Conservation (phyloP, 2,888 invertebrate genomes). For the Zaprionus lineosus region DNA sequence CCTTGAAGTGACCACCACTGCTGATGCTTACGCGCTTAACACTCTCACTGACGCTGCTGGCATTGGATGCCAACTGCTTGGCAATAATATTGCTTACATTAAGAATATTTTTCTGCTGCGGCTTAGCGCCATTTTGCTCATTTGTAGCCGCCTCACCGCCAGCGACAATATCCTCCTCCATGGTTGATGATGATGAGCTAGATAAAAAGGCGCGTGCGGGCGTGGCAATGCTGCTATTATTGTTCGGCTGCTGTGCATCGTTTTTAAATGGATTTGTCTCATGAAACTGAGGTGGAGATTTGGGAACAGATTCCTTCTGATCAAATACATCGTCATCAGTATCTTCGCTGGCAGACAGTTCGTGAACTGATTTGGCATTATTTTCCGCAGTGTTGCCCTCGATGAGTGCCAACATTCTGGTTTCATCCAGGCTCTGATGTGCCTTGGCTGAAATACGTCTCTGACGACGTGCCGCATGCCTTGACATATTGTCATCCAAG, state of each 20-base stretch:
- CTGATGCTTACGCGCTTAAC: conserved; percentile 78
- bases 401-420: conserved; percentile 82
- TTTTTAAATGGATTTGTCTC: conserved; percentile 82
- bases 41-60: conserved; percentile 71
- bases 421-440: conserved; percentile 88
- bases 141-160: neutral
- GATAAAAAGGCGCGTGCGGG: conserved; percentile 57
- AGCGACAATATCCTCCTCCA: conserved; percentile 35
- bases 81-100: conserved; percentile 81
- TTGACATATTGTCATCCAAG: conserved; percentile 87
- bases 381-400: conserved; percentile 65
- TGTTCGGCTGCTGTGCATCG: conserved; percentile 59
- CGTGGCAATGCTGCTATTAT: conserved; percentile 13
- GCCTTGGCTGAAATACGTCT: conserved; percentile 84
- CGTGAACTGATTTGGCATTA: conserved; percentile 24
- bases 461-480: conserved; percentile 67
- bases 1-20: conserved; percentile 84
- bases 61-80: conserved; percentile 77
- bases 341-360: conserved; percentile 52
- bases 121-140: conserved; percentile 65
- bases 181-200: conserved; percentile 58
- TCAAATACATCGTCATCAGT: conserved; percentile 77
- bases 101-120: conserved; percentile 77
- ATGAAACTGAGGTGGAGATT: conserved; percentile 71
- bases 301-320: conserved; percentile 37